Evolutionary conservation across 2,888 invertebrate species (phyloP), one percentile per base, ranked within the genome.

Genomic region (Drosophila stalkeri): DNA sequence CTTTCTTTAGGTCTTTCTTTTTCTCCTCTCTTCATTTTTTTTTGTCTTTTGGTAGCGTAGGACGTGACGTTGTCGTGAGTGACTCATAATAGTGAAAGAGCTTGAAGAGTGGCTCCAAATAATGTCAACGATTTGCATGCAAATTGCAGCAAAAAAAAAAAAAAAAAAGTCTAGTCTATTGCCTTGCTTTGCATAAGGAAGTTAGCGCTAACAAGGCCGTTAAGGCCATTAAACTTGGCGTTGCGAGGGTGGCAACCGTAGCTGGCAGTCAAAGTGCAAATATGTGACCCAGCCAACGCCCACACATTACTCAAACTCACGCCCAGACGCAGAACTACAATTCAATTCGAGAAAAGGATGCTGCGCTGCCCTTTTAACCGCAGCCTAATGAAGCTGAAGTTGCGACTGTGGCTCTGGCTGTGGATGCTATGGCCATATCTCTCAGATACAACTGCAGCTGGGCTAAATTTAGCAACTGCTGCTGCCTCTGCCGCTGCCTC

Each of bases 221-320:
- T 70, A 85, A 70, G 74, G 74, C 61, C 75, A 65, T 83, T 81
- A 76, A 86, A 84, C 80, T 74, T 75, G 79, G 56, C 20, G 44
- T 20, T 35, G 56, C 37, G 54, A 43, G 72, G 77, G 72, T 80
- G 72, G 72, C 64, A 54, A 8, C 39, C n/a, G 37, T 2, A 35
- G 20, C 56, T 72, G 47, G 51, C 73, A 84, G 88, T 89, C 88
- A 89, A 88, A 85, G 90, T 77, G 86, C 84, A 89, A 89, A 89
- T 81, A 89, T 89, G 87, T 76, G 74, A 69, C 84, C 84, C 61
- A 27, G 20, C 20, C 57, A 11, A 57, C 57, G 90, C 85, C 85
- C 76, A 72, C 90, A 72, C 88, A 85, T 85, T 88, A 85, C 86
- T 85, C 90, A 85, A 82, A 77, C 73, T 89, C 83, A 86, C 85